Percentiles rank a stretch among this genome's conserved stretches.
These are phyloP conservation scores for Oreocharis arfaki DNA, from an alignment of 2,113 vertebrate species.

Conservation along the genomic window DNA sequence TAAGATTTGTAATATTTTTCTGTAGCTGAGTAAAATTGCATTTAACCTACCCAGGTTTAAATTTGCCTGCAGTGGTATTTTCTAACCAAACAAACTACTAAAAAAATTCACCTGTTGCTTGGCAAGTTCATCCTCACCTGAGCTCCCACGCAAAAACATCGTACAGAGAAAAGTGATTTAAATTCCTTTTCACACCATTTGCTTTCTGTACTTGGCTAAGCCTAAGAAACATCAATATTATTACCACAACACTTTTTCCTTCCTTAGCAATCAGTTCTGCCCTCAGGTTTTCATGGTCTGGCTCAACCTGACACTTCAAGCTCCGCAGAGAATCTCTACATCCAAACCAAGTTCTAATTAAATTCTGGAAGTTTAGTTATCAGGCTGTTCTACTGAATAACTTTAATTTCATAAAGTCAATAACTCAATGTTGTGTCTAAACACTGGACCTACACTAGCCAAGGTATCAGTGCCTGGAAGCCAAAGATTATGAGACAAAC, in stretches of 20 bases:
- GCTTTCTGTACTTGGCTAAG: background rate
- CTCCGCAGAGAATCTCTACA: background rate
- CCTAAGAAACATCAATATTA: background rate
- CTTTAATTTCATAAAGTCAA: background rate
- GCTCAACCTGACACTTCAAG: background rate
- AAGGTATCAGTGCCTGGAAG: background rate
- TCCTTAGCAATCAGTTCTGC: conserved; percentile 12
- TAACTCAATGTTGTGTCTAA: background rate
- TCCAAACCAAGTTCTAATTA: background rate
- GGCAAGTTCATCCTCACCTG: background rate
- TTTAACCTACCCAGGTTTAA: background rate
- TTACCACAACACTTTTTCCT: background rate
- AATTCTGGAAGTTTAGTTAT: background rate
- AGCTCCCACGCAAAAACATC: background rate
- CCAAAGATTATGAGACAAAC: background rate
- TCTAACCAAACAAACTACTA: background rate
- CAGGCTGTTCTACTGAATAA: background rate
- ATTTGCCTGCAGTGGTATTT: background rate
- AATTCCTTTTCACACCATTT: background rate
- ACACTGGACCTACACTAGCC: background rate
- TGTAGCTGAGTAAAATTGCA: background rate
- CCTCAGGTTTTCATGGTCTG: background rate
- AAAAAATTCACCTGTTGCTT: background rate
- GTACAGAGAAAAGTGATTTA: background rate
- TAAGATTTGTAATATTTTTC: background rate